Evolutionary conservation across 1,140 invertebrate genomes (phyloP).

Genomic region (Bombus confusus): DNA sequence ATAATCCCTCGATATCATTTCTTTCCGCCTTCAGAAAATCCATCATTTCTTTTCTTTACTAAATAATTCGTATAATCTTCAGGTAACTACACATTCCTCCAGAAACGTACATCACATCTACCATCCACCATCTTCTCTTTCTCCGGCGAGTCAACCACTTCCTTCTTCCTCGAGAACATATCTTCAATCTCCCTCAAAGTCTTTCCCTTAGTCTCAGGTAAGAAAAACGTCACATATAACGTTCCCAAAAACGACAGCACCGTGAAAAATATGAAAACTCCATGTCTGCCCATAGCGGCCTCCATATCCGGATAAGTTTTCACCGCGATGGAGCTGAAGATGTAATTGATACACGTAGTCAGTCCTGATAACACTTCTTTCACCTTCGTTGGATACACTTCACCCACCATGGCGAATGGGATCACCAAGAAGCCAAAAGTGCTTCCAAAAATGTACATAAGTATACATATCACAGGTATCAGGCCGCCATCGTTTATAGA

Average conservation of each 20-base stretch:
- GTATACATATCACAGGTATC: constrained; percentile 82
- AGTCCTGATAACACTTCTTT: constrained; percentile 87
- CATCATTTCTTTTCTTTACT: neutral
- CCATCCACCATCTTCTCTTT: neutral
- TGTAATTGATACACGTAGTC: constrained; percentile 86
- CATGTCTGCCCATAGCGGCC: constrained; percentile 83
- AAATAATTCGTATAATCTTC: neutral
- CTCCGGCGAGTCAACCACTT: neutral
- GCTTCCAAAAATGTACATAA: constrained; percentile 85
- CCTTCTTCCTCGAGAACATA: constrained; percentile 79
- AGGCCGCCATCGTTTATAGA: constrained; percentile 65
- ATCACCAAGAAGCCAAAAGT: constrained; percentile 86
- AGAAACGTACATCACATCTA: neutral
- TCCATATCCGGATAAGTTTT: constrained; percentile 88
- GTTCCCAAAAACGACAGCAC: constrained; percentile 86
- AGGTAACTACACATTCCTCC: neutral
- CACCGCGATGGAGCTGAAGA: constrained; percentile 88
- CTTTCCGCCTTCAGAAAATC: neutral
- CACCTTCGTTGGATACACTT: constrained; percentile 87
- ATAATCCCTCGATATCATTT: neutral
- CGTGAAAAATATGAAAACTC: constrained; percentile 89
- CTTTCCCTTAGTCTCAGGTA: constrained; percentile 93
- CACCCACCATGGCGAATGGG: constrained; percentile 90
- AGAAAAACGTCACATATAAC: constrained; percentile 86
- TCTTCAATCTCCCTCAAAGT: constrained; percentile 88